phyloP scores from a whole-genome alignment of 2,113 vertebrate genomes.

The Brachypteracias leptosomus region DNA sequence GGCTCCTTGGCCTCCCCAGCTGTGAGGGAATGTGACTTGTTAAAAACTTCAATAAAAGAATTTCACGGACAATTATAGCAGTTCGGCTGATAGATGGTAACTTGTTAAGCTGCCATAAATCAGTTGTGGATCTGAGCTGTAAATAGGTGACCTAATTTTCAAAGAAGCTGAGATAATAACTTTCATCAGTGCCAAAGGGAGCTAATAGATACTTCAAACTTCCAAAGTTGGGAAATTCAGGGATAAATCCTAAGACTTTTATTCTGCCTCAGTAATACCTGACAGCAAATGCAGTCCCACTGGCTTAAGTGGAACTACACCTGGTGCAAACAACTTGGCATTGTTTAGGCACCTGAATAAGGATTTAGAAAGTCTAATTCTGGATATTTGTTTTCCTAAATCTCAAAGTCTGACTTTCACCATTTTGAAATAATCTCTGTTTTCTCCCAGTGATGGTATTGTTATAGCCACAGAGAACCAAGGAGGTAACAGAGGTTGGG shows the following conservation, averaged over 20 bases:
- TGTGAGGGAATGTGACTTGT: conserved; percentile 63
- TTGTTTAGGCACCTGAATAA: neutral
- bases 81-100: conserved; percentile 53
- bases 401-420: neutral
- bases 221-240: neutral
- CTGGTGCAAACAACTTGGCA: neutral
- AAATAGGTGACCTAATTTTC: conserved; percentile 61
- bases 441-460: neutral
- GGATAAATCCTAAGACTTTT: neutral
- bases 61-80: conserved; percentile 59
- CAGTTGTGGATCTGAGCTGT: conserved; percentile 48
- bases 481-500: neutral
- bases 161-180: conserved; percentile 33
- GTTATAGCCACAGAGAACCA: neutral
- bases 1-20: conserved; percentile 17
- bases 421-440: neutral
- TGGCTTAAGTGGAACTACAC: neutral
- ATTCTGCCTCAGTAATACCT: neutral
- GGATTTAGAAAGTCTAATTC: neutral
- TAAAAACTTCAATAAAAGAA: conserved; percentile 59
- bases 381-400: neutral
- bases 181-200: conserved; percentile 16
- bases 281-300: neutral
- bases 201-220: neutral
- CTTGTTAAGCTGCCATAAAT: conserved; percentile 66